Evolutionary conservation across 1,140 invertebrate species (phyloP), one percentile per base, ranked within the genome.

Genomic region (Panonychus citri): DNA sequence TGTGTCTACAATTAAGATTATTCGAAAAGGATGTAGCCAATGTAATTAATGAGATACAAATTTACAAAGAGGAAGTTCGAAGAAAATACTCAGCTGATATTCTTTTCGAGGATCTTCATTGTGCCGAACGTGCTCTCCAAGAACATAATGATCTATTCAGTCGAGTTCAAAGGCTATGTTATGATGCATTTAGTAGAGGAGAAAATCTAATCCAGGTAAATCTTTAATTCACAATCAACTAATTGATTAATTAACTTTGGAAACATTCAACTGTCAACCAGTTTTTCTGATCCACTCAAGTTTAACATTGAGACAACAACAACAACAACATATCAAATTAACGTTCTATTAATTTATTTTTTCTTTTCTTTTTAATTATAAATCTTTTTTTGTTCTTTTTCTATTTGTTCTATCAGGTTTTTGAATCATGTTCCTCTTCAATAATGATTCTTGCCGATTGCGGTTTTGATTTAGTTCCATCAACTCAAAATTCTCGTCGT

Each of bases 1-100:
- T 95, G 19, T 90, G 87, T 61, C 72, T 95, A 43, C 81, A 93
- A 65, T 73, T 94, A 39, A 75, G 90, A 43, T 78, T 93, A 27
- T 96, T 95, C 68, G 90, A 97, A 70, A 76, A 87, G 57, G 90
- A 96, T 71, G 87, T 88, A n/a, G 72, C 91, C 43, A 87, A 94
- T 73, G 82, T 87, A 62, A 85, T 83, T 1, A 83, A 82, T 1
- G 87, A 91, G 64, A 70, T 94, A 54, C 89, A 95, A 69, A 76
- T 90, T 71, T 95, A 88, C 87, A 81, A 83, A 2, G 85, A 90
- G 64, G 87, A 95, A 66, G 66, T 90, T 48, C 66, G 86, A 83
- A 70, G 78, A 81, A 51, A 82, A 78, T 46, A 46, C 43, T 48
- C 30, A 27, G 40, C 27, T 10, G 54, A 76, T 76, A 60, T 69